Percentiles rank a stretch among this genome's conserved stretches.
Evolutionary conservation across 2,888 invertebrate genomes (phyloP).

Genomic region (Drosophila buzzatii): DNA sequence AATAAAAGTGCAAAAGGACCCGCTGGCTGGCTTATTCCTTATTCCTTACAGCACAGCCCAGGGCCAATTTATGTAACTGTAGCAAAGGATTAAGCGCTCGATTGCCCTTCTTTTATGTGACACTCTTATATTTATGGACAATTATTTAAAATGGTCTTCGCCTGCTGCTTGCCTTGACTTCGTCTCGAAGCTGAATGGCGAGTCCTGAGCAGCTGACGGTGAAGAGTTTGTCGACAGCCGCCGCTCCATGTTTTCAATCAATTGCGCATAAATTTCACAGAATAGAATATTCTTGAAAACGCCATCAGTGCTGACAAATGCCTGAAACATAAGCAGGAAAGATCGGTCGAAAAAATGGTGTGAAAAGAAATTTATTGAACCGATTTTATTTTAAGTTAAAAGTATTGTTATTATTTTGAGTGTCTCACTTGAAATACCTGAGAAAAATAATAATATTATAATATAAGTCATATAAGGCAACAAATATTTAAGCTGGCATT

Average conservation of each 20-base stretch:
- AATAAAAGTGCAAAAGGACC: constrained; percentile 70
- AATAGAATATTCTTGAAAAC: neutral
- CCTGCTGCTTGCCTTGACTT: neutral
- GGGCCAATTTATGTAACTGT: constrained; percentile 34
- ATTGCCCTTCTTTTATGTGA: constrained; percentile 59
- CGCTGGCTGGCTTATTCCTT: too few species aligned
- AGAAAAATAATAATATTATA: too few species aligned
- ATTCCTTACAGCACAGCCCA: neutral
- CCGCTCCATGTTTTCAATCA: constrained; percentile 26
- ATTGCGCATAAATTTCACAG: constrained; percentile 20
- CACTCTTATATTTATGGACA: constrained; percentile 69
- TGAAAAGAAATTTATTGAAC: neutral
- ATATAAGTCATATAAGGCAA: neutral
- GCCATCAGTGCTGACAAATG: neutral
- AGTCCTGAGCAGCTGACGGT: constrained; percentile 19
- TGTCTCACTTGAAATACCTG: too few species aligned
- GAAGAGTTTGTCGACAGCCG: neutral
- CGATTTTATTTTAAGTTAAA: neutral
- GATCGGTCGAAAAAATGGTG: neutral
- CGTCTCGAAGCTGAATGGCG: neutral
- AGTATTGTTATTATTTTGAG: neutral
- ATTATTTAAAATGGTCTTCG: constrained; percentile 54
- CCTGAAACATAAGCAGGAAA: neutral
- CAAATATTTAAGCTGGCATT: neutral
- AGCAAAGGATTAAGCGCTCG: constrained; percentile 73